Evolutionary conservation across 2,888 invertebrate species (phyloP), one percentile per base, ranked within the genome.

Genomic region (Serrognathus titanus): DNA sequence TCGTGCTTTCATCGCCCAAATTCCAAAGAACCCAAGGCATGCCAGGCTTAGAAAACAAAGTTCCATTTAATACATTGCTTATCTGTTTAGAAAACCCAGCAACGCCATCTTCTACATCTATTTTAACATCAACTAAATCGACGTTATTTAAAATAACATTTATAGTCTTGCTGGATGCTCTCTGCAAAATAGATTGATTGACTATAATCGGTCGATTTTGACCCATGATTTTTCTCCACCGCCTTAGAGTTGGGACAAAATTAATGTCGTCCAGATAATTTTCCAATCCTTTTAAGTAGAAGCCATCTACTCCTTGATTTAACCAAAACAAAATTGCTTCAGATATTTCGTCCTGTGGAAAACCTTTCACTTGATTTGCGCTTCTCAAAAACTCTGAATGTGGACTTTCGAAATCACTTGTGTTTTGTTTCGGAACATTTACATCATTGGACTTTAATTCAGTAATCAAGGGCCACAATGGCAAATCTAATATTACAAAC

Each of bases 1-100:
- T 80, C 13, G 82, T 82, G 48, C 85, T 82, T 64, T 84, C 83
- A 66, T 84, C 83, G 2, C 89, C 88, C 50, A 90, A 80, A 51
- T 87, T 88, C 91, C 92, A 93, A 65, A 88, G 88, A 39, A 92
- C 82, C 90, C 91, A 91, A 0, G 90, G 88, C 66, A 84, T 83
- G 51, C 83, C 82, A 8, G 69, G 64, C 24, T 85, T 85, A 1
- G 82, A 75, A 74, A 86, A 87, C 12, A 90, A 71, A 16, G 81
- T 71, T 0, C 87, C 82, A 52, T 79, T 78, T 53, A 85, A 76
- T 1, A 87, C 69, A 1, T 76, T 71, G 47, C 83, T 78, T 41
- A 90, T 83, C 69, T 83, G 85, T 8, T 78, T 71, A 63, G 84
- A 84, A 10, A 90, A 80, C 48, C 76, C 76, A 49, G 75, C 74